Evolutionary conservation across 2,113 vertebrate genomes (phyloP).

Genomic region (Bubo scandiacus): DNA sequence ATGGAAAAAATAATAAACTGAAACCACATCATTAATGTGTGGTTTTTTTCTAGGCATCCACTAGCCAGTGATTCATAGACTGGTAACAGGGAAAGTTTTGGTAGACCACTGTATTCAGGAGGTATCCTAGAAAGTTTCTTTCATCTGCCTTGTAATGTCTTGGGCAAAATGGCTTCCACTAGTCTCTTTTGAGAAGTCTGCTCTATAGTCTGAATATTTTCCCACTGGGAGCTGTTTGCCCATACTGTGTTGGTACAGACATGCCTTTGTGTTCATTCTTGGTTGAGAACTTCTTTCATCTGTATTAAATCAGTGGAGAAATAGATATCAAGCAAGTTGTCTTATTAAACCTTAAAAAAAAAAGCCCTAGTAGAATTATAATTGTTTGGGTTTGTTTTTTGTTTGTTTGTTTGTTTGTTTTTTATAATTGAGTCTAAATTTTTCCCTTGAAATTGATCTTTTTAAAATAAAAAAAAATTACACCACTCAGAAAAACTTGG

Average conservation of each 20-base stretch:
- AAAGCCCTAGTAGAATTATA: neutral
- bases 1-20: neutral
- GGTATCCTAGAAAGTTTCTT: constrained; percentile 14
- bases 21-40: neutral
- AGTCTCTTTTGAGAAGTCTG: neutral
- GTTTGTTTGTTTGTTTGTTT: neutral
- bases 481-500: neutral
- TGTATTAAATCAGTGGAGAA: neutral
- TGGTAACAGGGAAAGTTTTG: neutral
- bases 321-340: neutral
- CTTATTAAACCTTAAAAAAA: neutral
- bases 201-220: neutral
- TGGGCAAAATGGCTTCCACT: constrained; percentile 6
- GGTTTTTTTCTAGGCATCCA: neutral
- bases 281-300: neutral
- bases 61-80: constrained; percentile 1
- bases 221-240: neutral
- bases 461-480: neutral
- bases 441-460: neutral
- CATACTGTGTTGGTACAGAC: neutral
- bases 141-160: neutral
- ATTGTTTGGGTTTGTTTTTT: too few relatives aligned
- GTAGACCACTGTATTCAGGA: neutral
- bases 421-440: neutral
- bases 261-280: neutral